Evolutionary conservation across 2,113 vertebrate genomes (phyloP), one percentile per base, ranked within the genome.

Genomic region (Pseudorasbora parva): DNA sequence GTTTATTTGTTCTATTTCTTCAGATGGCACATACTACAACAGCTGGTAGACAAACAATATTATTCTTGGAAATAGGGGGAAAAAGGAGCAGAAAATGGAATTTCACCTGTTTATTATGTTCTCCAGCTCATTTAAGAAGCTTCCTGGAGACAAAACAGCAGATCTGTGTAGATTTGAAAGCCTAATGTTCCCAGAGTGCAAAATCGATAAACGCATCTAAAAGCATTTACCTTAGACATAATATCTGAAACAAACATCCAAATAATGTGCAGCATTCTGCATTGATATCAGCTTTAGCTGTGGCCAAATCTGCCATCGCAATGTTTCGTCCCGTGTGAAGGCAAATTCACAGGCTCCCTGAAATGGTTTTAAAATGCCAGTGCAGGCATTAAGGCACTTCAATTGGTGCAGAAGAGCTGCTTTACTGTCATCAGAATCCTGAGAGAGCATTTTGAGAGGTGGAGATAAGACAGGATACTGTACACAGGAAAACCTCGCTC

Each of bases 401-500:
- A 17, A 5, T 81, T 54, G 27, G 23, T 5, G 14, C 27, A 81
- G 79, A 19, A 78, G 76, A 43, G 41, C 57, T 47, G 78, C 78
- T 79, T 79, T 79, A 79, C 78, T 66, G 59, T n/a, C 78, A 66
- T 66, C 59, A 66, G 78, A 79, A 27, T 66, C 78, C 78, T 51
- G 43, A 30, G 78, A 79, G 78, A 66, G 78, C 78, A 66, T 41
- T 79, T 79, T 80, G 71, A 84, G 54, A 88, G 82, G 27, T 10
- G 7, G 49, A 73, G 85, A 88, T 86, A 88, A 88, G 80, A 89
- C 59, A 78, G 84, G 87, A 90, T 84, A 88, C 86, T 91, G 90
- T 66, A 87, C 88, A 87, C 86, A 37, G 82, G 72, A 66, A 82
- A 21, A 68, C 17, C 66, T 86, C 56, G 37, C 82, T 86, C 82